Base-by-base conservation (phyloP, 2,888 invertebrate genomes). In the Stegophylla sp. region DNA sequence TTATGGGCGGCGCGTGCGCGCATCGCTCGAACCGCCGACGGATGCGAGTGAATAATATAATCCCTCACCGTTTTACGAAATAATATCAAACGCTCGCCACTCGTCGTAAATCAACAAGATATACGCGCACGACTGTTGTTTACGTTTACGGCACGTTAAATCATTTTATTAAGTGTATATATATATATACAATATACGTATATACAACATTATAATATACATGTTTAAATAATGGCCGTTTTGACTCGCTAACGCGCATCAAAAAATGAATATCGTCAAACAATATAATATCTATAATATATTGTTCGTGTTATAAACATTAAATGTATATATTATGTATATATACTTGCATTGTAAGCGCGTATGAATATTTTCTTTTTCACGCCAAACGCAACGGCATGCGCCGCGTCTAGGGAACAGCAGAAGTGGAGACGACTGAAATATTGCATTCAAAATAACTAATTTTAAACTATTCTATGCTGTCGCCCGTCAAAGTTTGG, bases 91-190 rank as follows among this genome's bases (percentile, higher is more conserved):
- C 20, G 7, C 5, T n/a, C 23, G 4, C 12, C 34, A 13, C 23
- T 45, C 12, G 48, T 15, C 63, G 34, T 74, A 75, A 75, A 75
- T 75, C 63, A 64, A 63, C 28, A 74, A 63, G 48, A 74, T 26
- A 63, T 34, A 48, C n/a, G 53, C 64, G 23, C 75, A 53, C 53
- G 26, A 51, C 28, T 74, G n/a, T 69, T 71, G 67, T 67, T 59
- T 34, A 15, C 28, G 48, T 71, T 71, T 71, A 71, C 48, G 34
- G 34, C 61, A 45, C 51, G 28, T 77, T 69, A 77, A 77, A 79
- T 71, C 69, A 71, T 79, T 69, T 79, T 59, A 61, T 77, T 59
- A 15, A 15, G 34, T 41, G 53, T 15, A 56, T 10, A 20, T 0
- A 41, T 12, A 17, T 51, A 20, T 20, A 10, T 12, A 12, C 20